phyloP scores from a whole-genome alignment of 2,888 invertebrate genomes.

The Beris chalybata region DNA sequence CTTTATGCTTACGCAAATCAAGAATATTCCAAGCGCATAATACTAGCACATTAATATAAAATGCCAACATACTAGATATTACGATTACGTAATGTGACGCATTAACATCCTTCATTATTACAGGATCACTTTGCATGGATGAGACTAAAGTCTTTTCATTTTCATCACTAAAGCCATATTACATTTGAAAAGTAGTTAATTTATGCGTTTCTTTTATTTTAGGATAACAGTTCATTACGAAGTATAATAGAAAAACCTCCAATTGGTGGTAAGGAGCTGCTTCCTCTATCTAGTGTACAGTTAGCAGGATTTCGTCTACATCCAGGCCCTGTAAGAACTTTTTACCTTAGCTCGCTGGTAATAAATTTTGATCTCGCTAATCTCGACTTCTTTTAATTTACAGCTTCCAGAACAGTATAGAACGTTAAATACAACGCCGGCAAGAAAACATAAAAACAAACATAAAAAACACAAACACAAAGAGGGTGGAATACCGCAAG shows the following conservation, averaged over 20 bases:
- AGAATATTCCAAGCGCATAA: no score
- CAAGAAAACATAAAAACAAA: conserved; percentile 92
- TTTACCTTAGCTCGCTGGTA: background rate
- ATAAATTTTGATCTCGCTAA: no score
- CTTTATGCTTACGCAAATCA: no score
- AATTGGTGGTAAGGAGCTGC: conserved; percentile 86
- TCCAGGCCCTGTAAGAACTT: conserved; percentile 72
- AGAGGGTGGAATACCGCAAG: conserved; percentile 79
- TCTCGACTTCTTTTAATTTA: conserved; percentile 26
- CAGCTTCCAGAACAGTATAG: conserved; percentile 93
- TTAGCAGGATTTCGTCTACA: conserved; percentile 92
- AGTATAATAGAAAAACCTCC: conserved; percentile 95
- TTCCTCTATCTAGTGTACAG: conserved; percentile 83
- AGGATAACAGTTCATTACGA: conserved; percentile 82
- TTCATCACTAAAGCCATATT: no score
- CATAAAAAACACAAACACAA: conserved; percentile 94
- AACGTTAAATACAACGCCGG: conserved; percentile 87
- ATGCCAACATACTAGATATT: no score
- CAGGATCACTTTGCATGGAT: no score
- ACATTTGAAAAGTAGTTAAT: no score
- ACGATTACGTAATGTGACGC: no score
- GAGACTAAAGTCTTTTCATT: no score
- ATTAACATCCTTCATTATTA: no score
- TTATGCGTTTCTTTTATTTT: conserved; percentile 46
- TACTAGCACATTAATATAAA: no score